Conservation (phyloP, 1,140 invertebrate species). For the Pachypeltis micranthus region DNA sequence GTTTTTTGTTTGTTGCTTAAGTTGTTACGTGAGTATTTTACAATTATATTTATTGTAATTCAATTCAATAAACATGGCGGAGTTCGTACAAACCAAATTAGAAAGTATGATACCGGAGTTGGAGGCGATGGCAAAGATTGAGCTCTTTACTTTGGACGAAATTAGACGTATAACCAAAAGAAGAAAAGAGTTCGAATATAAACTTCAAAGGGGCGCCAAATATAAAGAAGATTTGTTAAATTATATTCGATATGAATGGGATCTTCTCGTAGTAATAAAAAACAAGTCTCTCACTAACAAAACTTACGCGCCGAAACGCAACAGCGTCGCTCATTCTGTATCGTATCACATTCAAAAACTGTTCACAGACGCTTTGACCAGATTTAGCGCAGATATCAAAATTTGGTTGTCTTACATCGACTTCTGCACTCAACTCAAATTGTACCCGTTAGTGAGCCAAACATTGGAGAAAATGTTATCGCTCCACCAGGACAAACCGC, state of each 20-base stretch:
- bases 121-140: constrained; percentile 54
- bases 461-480: constrained; percentile 45
- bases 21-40: not conserved
- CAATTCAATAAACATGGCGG: constrained; percentile 44
- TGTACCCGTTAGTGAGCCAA: constrained; percentile 35
- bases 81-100: constrained; percentile 55
- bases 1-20: too few relatives aligned
- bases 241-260: constrained; percentile 59
- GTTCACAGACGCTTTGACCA: constrained; percentile 46
- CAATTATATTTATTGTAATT: not conserved
- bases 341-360: constrained; percentile 50
- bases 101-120: constrained; percentile 60
- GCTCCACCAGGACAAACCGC: constrained; percentile 56
- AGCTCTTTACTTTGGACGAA: constrained; percentile 53
- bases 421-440: constrained; percentile 51
- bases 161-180: constrained; percentile 43
- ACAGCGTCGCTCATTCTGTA: constrained; percentile 52
- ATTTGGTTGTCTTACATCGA: constrained; percentile 60
- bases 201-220: constrained; percentile 51
- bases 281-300: constrained; percentile 33
- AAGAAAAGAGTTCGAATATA: constrained; percentile 56
- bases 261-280: constrained; percentile 51
- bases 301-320: constrained; percentile 45
- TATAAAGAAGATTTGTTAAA: constrained; percentile 55
- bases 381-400: constrained; percentile 52